Conservation (phyloP, 2,113 vertebrate species). For the Sapayoa aenigma region DNA sequence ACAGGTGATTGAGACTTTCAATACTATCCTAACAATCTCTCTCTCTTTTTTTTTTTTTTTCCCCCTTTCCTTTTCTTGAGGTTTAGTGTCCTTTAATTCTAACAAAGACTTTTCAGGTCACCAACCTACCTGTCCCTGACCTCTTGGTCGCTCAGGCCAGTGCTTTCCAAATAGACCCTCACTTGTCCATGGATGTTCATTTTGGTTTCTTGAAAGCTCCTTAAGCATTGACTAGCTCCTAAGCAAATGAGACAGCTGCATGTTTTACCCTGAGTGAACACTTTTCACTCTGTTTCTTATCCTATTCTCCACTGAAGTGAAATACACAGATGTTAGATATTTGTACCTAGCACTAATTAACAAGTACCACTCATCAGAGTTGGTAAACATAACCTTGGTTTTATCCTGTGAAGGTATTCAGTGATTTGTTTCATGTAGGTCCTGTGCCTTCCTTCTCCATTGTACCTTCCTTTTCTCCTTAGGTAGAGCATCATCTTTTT, state of each 20-base stretch:
- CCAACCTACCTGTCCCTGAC: accelerated
- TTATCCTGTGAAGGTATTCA: not conserved
- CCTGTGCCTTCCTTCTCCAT: not conserved
- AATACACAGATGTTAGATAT: not conserved
- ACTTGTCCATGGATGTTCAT: not conserved
- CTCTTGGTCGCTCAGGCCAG: not conserved
- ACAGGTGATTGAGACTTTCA: not conserved
- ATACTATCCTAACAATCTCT: not conserved
- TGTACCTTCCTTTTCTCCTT: not conserved
- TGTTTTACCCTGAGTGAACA: not conserved
- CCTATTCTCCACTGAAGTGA: not conserved
- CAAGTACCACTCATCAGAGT: not conserved
- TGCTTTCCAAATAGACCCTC: not conserved
- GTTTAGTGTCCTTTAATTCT: not conserved
- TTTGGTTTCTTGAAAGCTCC: not conserved
- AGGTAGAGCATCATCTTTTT: not conserved
- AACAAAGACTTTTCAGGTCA: not conserved
- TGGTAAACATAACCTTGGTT: not conserved
- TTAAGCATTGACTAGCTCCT: not conserved
- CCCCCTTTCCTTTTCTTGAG: not conserved
- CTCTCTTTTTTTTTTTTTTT: not conserved
- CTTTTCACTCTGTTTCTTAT: not conserved
- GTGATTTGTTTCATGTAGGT: not conserved
- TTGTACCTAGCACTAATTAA: not conserved
- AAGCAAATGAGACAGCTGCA: not conserved